Evolutionary conservation across 1,140 invertebrate genomes (phyloP).

Genomic region (Adoxophyes honmai): DNA sequence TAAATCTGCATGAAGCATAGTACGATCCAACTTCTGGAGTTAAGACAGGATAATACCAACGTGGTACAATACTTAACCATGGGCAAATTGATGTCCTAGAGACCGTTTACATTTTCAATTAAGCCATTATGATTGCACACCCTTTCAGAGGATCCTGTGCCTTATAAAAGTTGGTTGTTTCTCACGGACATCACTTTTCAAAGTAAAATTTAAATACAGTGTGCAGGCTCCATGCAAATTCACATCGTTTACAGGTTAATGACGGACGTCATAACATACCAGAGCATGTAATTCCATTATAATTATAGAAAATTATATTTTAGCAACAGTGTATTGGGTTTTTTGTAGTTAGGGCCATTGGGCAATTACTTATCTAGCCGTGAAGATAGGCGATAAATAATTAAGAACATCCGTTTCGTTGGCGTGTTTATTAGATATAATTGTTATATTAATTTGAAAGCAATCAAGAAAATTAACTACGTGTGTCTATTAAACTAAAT

Average conservation of each 20-base stretch:
- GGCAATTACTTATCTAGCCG: constrained; percentile 1
- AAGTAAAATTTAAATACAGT: not conserved
- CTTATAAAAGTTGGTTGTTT: not conserved
- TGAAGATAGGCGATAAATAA: constrained; percentile 10
- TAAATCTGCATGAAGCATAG: too few relatives aligned
- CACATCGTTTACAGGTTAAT: constrained; percentile 14
- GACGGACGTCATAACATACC: constrained; percentile 11
- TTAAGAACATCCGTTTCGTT: constrained; percentile 13
- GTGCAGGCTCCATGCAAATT: constrained; percentile 3
- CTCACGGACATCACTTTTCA: not conserved
- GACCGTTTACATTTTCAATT: not conserved
- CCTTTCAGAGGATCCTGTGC: not conserved
- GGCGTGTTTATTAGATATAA: not conserved
- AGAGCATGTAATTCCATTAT: constrained; percentile 6
- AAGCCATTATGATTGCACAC: constrained; percentile 1
- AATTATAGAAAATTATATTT: constrained; percentile 11
- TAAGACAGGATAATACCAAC: too few relatives aligned
- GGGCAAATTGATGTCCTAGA: too few relatives aligned
- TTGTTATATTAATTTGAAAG: too few relatives aligned
- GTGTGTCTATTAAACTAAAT: too few relatives aligned
- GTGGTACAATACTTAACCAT: too few relatives aligned
- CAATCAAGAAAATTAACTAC: too few relatives aligned
- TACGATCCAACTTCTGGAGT: too few relatives aligned
- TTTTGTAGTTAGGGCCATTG: constrained; percentile 8
- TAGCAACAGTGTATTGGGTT: constrained; percentile 1